These are phyloP conservation scores for Scaptomyza caliginosa DNA, from an alignment of 2,888 invertebrate genomes.

Conservation along the genomic window DNA sequence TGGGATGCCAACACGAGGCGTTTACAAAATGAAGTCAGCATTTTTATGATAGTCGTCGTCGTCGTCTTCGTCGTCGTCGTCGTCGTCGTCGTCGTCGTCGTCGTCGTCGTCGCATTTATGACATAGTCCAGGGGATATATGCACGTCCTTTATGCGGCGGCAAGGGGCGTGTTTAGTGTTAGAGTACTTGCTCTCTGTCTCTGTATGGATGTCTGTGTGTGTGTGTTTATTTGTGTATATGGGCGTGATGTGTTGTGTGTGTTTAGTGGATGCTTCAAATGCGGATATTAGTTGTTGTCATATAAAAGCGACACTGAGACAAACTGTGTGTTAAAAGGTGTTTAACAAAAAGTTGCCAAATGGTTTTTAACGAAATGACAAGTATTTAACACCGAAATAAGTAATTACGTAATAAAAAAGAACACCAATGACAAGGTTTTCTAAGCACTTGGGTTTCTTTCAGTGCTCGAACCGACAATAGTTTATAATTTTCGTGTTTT, in stretches of 20 bases:
- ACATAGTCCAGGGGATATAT: conserved; percentile 57
- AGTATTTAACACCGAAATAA: background rate
- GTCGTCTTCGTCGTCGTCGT: too few relatives aligned
- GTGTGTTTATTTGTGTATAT: conserved; percentile 15
- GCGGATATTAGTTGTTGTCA: conserved; percentile 65
- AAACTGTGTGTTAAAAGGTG: background rate
- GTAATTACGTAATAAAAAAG: too few relatives aligned
- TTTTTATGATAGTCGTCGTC: conserved; percentile 68
- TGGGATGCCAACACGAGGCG: conserved; percentile 46
- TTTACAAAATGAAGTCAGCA: conserved; percentile 71
- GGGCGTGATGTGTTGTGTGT: conserved; percentile 57
- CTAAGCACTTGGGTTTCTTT: conserved; percentile 12
- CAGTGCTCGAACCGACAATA: conserved; percentile 47
- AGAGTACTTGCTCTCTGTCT: conserved; percentile 10
- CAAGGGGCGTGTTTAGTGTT: conserved; percentile 36
- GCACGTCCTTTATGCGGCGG: conserved; percentile 37
- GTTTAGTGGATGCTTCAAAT: conserved; percentile 63
- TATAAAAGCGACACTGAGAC: conserved; percentile 46
- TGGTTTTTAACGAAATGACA: background rate
- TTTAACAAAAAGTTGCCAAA: background rate
- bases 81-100: conserved; percentile 35
- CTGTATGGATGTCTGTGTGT: conserved; percentile 4
- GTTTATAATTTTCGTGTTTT: conserved; percentile 15
- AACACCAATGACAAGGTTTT: too few relatives aligned
- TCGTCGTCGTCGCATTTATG: conserved; percentile 64